Evolutionary conservation across 2,888 invertebrate genomes (phyloP), one percentile per base, ranked within the genome.

Genomic region (Synanthedon tipuliformis): DNA sequence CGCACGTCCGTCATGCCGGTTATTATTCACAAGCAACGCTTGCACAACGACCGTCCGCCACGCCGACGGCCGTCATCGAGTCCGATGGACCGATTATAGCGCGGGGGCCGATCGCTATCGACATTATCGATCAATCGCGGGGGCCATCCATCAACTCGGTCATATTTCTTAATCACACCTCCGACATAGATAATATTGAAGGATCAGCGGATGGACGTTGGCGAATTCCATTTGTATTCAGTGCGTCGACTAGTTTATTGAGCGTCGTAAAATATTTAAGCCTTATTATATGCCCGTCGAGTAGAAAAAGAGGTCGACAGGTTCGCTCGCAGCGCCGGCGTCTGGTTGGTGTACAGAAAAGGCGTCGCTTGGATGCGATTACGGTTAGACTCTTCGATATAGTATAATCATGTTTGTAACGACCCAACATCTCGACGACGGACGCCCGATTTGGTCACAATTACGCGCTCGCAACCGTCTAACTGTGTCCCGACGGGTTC

Each of bases 21-120:
- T 70, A 74, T 79, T 75, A 78, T 73, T 77, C 75, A 78, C 73
- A 70, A 69, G 49, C 53, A 52, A 62, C 64, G 65, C 65, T 77
- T 75, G 71, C 78, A 66, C 78, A 77, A 78, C 69, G 55, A 59
- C 61, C 59, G 61, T 62, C 61, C 65, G 58, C 61, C 62, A 48
- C 56, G 56, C 52, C 53, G 56, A 54, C 51, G 54, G 55, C 50
- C 55, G 45, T 54, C 55, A 40, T 48, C 50, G 51, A 53, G 52
- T 59, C 61, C 63, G 49, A 54, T 54, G 53, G 54, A 34, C 34
- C 34, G 34, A 40, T 40, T 12, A 51, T 52, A 52, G 52, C 53
- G 51, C 51, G 50, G 11, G 52, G 56, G 59, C 61, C 67, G 71
- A 75, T 75, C 70, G 68, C 66, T 71, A 72, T 66, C 71, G 18